Evolutionary conservation across 2,888 invertebrate species (phyloP), one percentile per base, ranked within the genome.

Genomic region (Caenorhabditis macrosperma): DNA sequence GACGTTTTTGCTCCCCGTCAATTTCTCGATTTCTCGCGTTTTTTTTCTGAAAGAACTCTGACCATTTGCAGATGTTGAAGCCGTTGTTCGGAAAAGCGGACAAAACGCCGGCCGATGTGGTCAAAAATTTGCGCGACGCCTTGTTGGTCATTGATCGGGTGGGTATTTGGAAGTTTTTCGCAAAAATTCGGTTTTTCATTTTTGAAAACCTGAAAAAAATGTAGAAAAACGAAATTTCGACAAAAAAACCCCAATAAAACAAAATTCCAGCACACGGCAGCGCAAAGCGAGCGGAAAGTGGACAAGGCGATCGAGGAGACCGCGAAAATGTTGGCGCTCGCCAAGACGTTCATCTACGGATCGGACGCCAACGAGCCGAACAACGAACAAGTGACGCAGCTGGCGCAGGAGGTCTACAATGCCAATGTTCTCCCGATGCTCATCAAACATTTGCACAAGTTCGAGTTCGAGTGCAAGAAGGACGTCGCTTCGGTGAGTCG

Each of bases 271-370:
- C 66, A 63, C 33, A 66, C 33, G 22, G 10, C 57, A 30, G 54
- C 52, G n/a, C 64, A 69, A 60, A 78, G 55, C 72, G 97, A 97
- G 91, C 96, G 96, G 91, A 97, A 97, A 92, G 95, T 95, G 69
- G 97, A 97, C 92, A 98, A 97, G 93, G 93, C 93, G 60, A 96
- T 96, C 91, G 99, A 99, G 91, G 99, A 99, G 93, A 96, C 98
- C 83, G 96, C 96, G 28, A 85, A 95, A 87, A 94, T 85, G 85
- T 78, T 90, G 38, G 88, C 87, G 67, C 77, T 95, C 90, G 97
- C 99, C 90, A 99, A 99, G 93, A 96, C 95, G 90, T 96, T 98
- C 95, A 93, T 99, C 84, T 98, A 98, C 92, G 99, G 99, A 52
- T 96, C 96, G 86, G 95, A 96, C 60, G 98, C 98, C 92, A 95